These are phyloP conservation scores for Dolichotis patagonum DNA, from an alignment of 2,113 vertebrate species.

Conservation along the genomic window DNA sequence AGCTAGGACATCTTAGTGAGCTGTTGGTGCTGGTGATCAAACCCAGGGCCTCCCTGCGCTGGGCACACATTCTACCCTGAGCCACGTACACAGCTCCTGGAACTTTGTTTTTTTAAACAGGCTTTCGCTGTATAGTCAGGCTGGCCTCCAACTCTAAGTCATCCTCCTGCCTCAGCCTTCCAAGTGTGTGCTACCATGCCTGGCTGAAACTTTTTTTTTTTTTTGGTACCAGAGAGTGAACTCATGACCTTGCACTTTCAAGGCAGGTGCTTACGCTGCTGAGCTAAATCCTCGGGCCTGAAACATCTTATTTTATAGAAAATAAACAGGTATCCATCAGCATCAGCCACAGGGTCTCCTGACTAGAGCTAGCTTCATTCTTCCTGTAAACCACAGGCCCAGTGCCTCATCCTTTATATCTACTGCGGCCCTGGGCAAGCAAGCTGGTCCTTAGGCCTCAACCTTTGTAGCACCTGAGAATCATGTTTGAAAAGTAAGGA, in stretches of 20 bases:
- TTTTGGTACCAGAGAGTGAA: too few species aligned
- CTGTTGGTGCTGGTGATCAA: not conserved
- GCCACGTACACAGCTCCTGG: not conserved
- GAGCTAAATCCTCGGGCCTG: too few species aligned
- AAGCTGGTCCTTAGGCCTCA: rapidly evolving
- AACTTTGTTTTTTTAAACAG: not conserved
- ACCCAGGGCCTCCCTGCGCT: not conserved
- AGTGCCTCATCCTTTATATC: not conserved
- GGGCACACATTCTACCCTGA: not conserved
- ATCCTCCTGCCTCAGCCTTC: not conserved
- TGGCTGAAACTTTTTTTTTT: too few species aligned
- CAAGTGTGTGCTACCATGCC: rapidly evolving
- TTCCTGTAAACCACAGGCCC: rapidly evolving
- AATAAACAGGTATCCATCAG: rapidly evolving
- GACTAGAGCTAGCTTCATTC: rapidly evolving
- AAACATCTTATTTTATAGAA: not conserved
- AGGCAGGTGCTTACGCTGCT: too few species aligned
- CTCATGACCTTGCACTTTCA: too few species aligned
- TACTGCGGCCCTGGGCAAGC: not conserved
- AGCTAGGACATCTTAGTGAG: not conserved
- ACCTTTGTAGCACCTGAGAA: not conserved
- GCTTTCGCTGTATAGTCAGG: not conserved
- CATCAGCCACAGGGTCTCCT: rapidly evolving
- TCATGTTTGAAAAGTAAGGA: not conserved
- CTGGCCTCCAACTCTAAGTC: not conserved